Conservation (phyloP, 37 sponge, comb jelly and placozoan genomes). For the Halichondria panicea region DNA sequence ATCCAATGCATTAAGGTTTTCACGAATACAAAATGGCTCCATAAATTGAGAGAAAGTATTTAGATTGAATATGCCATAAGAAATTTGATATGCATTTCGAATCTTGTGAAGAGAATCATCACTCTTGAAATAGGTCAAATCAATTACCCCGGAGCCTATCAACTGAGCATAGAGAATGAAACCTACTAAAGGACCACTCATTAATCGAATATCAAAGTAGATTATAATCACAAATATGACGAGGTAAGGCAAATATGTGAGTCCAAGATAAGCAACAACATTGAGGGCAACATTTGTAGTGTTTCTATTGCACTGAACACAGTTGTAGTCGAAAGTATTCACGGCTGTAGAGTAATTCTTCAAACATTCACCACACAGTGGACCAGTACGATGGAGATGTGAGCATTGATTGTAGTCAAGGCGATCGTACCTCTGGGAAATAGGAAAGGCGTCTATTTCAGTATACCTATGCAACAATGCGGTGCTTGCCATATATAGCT, state of each 20-base stretch:
- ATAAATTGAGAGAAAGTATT: not conserved
- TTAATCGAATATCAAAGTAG: not conserved
- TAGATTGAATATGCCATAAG: not conserved
- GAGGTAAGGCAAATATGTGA: not conserved
- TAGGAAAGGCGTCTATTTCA: not conserved
- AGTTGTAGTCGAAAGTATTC: not conserved
- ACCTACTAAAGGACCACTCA: not conserved
- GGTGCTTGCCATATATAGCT: not conserved
- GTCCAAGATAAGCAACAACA: not conserved
- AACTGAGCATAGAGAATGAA: not conserved
- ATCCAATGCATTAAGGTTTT: not conserved
- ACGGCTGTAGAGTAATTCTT: not conserved
- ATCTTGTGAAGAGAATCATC: not conserved
- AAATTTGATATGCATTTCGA: not conserved
- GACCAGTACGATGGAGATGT: not conserved
- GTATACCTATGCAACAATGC: not conserved
- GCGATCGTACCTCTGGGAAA: not conserved
- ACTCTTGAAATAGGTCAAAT: not conserved
- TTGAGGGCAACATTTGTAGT: not conserved
- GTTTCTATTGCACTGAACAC: not conserved
- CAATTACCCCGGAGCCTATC: not conserved
- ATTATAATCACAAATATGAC: not conserved
- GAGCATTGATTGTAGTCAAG: not conserved
- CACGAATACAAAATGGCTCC: not conserved
- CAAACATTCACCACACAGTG: not conserved